A percentile compares a stretch with the other conserved stretches of the same genome.
phyloP scores from a whole-genome alignment of 2,888 invertebrate species.

The Ischnus inquisitorius region DNA sequence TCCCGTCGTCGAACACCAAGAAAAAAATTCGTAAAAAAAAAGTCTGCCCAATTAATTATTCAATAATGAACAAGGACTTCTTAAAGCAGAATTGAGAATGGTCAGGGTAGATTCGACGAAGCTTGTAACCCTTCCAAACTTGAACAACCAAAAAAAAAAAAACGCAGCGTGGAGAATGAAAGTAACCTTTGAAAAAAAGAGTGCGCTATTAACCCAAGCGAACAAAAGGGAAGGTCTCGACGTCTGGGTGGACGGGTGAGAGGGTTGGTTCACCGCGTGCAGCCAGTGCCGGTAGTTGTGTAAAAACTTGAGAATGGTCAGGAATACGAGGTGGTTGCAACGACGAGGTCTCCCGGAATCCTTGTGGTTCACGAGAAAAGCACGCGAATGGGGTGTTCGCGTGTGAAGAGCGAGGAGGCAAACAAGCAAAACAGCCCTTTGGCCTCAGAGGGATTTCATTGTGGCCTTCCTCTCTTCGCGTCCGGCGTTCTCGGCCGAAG shows the following conservation, averaged over 20 bases:
- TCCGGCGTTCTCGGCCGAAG: conserved; percentile 25
- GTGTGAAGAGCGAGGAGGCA: conserved; percentile 37
- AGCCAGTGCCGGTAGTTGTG: conserved; percentile 32
- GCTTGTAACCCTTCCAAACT: conserved; percentile 29
- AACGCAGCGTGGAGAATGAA: conserved; percentile 42
- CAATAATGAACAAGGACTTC: conserved; percentile 27
- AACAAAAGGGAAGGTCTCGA: conserved; percentile 59
- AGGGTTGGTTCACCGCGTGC: conserved; percentile 55
- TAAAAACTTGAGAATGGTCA: conserved; percentile 70
- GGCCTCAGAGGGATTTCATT: conserved; percentile 71
- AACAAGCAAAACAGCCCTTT: conserved; percentile 71
- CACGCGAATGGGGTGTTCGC: conserved; percentile 44
- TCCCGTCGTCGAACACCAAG: neutral
- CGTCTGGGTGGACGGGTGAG: conserved; percentile 36
- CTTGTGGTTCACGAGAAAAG: conserved; percentile 65
- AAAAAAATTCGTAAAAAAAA: conserved; percentile 15
- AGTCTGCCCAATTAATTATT: neutral
- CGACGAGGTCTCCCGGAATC: conserved; percentile 49
- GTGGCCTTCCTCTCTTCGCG: conserved; percentile 64
- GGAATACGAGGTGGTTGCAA: conserved; percentile 61
- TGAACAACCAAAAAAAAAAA: conserved; percentile 56
- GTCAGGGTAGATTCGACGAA: conserved; percentile 70
- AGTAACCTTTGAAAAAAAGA: conserved; percentile 53
- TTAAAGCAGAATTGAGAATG: conserved; percentile 69
- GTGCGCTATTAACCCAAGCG: conserved; percentile 39